phyloP scores from a whole-genome alignment of 2,888 invertebrate species.

The Podotricha telesiphe region DNA sequence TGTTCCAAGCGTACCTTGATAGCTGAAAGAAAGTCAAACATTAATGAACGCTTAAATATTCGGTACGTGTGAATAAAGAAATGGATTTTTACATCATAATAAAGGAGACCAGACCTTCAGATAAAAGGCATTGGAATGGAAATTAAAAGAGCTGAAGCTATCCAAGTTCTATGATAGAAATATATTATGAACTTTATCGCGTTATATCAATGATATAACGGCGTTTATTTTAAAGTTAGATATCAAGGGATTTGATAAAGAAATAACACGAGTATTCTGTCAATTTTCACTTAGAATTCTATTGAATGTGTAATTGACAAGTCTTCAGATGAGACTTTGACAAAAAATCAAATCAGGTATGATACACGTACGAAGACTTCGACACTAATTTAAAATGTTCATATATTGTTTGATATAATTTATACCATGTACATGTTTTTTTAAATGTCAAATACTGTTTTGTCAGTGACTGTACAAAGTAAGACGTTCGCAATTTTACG shows the following conservation, averaged over 20 bases:
- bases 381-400: no score
- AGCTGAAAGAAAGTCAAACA: conserved; percentile 78
- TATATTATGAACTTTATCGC: conserved; percentile 25
- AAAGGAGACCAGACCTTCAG: conserved; percentile 47
- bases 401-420: no score
- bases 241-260: background rate
- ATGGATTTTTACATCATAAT: conserved; percentile 75
- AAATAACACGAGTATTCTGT: background rate
- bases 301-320: no score
- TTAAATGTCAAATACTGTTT: no score
- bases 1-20: conserved; percentile 67
- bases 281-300: background rate
- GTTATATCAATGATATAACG: conserved; percentile 4
- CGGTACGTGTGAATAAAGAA: conserved; percentile 77
- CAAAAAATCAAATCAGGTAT: no score
- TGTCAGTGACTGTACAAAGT: no score
- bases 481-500: no score
- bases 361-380: no score
- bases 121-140: conserved; percentile 59
- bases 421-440: no score
- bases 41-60: conserved; percentile 81
- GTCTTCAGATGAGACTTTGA: no score
- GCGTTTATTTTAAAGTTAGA: background rate
- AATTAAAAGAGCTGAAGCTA: conserved; percentile 53
- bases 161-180: conserved; percentile 30